These are phyloP conservation scores for Merluccius polli DNA, from an alignment of 2,797 vertebrate species.

Conservation along the genomic window DNA sequence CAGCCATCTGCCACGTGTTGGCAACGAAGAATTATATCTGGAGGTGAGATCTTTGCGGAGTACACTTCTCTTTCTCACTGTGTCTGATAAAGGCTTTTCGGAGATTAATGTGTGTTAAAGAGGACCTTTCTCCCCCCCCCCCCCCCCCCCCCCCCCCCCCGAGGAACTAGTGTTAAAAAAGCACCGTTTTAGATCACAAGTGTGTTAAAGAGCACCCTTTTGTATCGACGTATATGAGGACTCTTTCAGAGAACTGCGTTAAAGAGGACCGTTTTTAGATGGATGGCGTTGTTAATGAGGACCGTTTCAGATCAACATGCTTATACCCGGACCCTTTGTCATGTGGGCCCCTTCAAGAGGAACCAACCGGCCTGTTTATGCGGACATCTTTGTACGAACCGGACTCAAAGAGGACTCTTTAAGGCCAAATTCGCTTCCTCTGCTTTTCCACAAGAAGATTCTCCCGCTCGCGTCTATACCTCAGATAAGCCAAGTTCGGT, in stretches of 20 bases:
- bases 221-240: neutral
- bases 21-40: neutral
- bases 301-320: no score
- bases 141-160: no score
- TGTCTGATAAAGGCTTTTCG: neutral
- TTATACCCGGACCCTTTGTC: neutral
- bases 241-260: no score
- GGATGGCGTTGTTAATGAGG: neutral
- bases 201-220: neutral
- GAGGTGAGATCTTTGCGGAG: neutral
- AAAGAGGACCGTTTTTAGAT: no score
- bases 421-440: no score
- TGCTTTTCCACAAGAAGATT: no score
- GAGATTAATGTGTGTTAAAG: neutral
- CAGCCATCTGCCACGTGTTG: neutral
- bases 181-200: neutral
- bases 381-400: neutral
- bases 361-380: neutral
- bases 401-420: neutral
- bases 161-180: no score
- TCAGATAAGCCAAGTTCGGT: neutral
- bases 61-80: neutral
- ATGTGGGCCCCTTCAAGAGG: neutral
- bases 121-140: no score
- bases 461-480: no score